These are phyloP conservation scores for Cotesia congregata DNA, from an alignment of 2,888 invertebrate species.

Conservation along the genomic window DNA sequence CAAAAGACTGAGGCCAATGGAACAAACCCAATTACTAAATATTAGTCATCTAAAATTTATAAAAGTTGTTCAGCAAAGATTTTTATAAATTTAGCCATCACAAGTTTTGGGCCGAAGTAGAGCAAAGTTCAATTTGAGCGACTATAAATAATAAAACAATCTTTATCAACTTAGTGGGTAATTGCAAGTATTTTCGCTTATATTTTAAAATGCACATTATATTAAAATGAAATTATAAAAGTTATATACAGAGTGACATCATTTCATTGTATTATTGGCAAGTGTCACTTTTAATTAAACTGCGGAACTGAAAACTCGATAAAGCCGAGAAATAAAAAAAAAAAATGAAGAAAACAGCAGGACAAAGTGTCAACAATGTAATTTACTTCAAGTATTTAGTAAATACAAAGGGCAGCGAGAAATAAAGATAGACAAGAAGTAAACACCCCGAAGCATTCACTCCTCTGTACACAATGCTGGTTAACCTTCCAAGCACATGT, in stretches of 20 bases:
- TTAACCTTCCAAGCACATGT: not conserved
- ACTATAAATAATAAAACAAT: too few species aligned
- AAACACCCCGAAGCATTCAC: slow-evolving; percentile 41
- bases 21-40: too few species aligned
- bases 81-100: too few species aligned
- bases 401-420: slow-evolving; percentile 43
- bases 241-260: not conserved
- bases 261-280: not conserved
- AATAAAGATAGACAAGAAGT: slow-evolving; percentile 47
- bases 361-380: slow-evolving; percentile 54
- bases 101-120: too few species aligned
- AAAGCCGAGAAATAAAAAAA: slow-evolving; percentile 7
- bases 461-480: not conserved
- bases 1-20: too few species aligned
- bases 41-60: too few species aligned
- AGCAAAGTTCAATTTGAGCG: too few species aligned
- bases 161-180: too few species aligned
- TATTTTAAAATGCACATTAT: too few species aligned
- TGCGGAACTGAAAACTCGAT: slow-evolving; percentile 5
- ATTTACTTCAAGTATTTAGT: slow-evolving; percentile 54
- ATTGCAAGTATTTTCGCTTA: too few species aligned
- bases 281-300: slow-evolving; percentile 11
- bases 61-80: too few species aligned
- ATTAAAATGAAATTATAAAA: too few species aligned
- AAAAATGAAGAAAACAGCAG: slow-evolving; percentile 18